phyloP scores from a whole-genome alignment of 2,888 invertebrate species.

The Melanargia galathea region DNA sequence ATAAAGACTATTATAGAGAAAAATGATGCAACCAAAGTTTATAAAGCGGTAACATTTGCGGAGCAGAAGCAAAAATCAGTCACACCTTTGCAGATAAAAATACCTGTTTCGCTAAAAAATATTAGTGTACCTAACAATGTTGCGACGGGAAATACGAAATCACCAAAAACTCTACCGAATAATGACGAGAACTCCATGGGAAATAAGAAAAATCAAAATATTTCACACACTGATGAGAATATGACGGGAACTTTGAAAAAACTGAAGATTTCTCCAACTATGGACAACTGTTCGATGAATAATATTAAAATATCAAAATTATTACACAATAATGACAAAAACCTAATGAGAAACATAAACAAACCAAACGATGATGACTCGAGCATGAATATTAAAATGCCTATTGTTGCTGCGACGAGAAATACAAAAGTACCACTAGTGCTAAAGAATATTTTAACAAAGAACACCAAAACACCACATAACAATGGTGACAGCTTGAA shows the following conservation, averaged over 20 bases:
- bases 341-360: not conserved
- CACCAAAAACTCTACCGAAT: not conserved
- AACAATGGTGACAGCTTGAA: not conserved
- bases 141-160: not conserved
- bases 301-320: slow-evolving; percentile 38
- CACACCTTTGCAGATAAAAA: slow-evolving; percentile 49
- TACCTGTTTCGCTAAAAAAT: slow-evolving; percentile 44
- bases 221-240: slow-evolving; percentile 14
- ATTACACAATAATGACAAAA: not conserved
- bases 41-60: slow-evolving; percentile 60
- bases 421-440: not conserved
- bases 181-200: not conserved
- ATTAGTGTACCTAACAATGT: slow-evolving; percentile 36
- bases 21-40: slow-evolving; percentile 47
- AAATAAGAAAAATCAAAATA: not conserved
- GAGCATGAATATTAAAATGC: not conserved
- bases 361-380: not conserved
- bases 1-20: slow-evolving; percentile 54
- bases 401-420: not conserved
- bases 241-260: not conserved
- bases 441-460: not conserved
- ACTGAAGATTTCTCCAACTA: not conserved
- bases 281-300: not conserved
- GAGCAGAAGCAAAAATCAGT: slow-evolving; percentile 46
- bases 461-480: not conserved